Evolutionary conservation across 2,888 invertebrate genomes (phyloP), one percentile per base, ranked within the genome.

Genomic region (Lissonota sp.): DNA sequence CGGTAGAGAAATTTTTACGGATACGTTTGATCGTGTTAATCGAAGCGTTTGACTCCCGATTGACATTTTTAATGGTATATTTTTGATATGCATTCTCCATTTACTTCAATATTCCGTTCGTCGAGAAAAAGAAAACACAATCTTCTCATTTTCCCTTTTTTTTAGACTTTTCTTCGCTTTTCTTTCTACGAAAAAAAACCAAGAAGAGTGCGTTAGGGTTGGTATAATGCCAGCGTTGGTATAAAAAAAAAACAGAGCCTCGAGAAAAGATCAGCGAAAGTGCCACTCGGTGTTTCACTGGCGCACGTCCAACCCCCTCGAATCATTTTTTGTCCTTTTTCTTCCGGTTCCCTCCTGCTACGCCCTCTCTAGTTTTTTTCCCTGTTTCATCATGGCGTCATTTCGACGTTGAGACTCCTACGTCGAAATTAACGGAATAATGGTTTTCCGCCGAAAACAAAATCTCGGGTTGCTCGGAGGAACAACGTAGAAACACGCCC

Each of bases 391-490:
- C 39, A 3, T 16, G 7, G 2, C 26, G 42, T 12, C 57, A 37
- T 46, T 55, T 12, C 44, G 3, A 55, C 62, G 14, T n/a, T 26
- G 53, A 53, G 44, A 14, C 16, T 40, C 40, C 49, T 49, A 8
- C 40, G 16, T 62, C 53, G 26, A 53, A 84, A 87, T 87, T 83
- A 85, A 39, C 53, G 82, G 85, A 84, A 87, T 87, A 84, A 88
- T 87, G 84, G 79, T 79, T 83, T 49, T 76, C 75, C 60, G 62
- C 69, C 60, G 82, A 86, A 87, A 89, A 87, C 87, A 88, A 86
- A 81, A 86, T 86, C 84, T 87, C 85, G 3, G 26, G 84, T 87
- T 87, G 86, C 86, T 85, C 82, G 73, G 73, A 44, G 7, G 14
- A 53, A 46, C 60, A 14, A 62, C 55, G 42, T 16, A 49, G 6